A percentile compares a stretch with the other conserved stretches of the same genome.
Evolutionary conservation across 2,113 vertebrate genomes (phyloP).

Genomic region (Scomber scombrus): DNA sequence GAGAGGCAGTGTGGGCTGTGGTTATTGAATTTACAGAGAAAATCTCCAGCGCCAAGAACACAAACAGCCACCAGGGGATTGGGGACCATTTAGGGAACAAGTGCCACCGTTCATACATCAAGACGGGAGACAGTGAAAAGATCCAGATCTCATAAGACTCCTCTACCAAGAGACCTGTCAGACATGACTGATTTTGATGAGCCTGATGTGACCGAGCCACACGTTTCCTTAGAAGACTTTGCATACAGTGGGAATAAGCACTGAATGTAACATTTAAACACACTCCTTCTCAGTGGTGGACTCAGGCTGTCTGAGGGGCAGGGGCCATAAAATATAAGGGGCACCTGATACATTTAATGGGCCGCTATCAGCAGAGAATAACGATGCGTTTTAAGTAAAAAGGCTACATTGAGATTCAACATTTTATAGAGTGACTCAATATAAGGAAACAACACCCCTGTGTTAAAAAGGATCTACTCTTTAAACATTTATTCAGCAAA

Average conservation of each 20-base stretch:
- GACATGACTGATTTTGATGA: background rate
- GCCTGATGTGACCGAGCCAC: background rate
- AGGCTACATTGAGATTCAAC: no score
- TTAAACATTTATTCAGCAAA: no score
- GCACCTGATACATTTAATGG: no score
- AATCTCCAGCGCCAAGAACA: conserved; percentile 49
- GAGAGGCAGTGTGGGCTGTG: conserved; percentile 15
- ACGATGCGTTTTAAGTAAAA: no score
- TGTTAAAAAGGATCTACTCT: no score
- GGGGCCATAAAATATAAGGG: no score
- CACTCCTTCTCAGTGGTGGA: background rate
- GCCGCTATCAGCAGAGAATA: no score
- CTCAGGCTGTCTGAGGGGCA: no score
- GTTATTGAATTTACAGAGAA: conserved; percentile 73
- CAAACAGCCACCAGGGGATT: conserved; percentile 52
- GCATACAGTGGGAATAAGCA: no score
- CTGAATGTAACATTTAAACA: background rate
- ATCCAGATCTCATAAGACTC: conserved; percentile 12
- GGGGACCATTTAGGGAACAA: conserved; percentile 26
- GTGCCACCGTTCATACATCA: conserved; percentile 36
- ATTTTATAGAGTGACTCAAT: no score
- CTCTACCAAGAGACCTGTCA: background rate
- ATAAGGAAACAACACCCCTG: no score
- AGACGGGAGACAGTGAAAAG: conserved; percentile 2
- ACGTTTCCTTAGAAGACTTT: background rate